Percentiles rank a stretch among this genome's conserved stretches.
Conservation (phyloP, 2,113 vertebrate species). For the Prochilodus magdalenae region DNA sequence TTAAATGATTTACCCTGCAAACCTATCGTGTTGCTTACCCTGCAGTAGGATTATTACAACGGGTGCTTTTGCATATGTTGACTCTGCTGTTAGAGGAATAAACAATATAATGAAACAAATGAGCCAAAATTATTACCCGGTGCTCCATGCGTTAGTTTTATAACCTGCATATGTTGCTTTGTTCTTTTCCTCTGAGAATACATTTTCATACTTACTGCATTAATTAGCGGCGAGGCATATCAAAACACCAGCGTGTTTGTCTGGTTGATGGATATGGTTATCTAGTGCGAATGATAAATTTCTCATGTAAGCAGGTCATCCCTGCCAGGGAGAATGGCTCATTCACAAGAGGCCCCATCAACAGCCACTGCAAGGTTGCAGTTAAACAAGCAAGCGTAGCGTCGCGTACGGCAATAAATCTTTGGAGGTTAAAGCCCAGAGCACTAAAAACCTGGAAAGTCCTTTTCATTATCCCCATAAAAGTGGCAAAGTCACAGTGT, state of each 20-base stretch:
- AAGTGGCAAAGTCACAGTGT: constrained; percentile 42
- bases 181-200: not conserved
- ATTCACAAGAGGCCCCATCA: constrained; percentile 52
- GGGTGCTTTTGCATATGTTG: not conserved
- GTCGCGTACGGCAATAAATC: constrained; percentile 51
- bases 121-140: not conserved
- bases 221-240: constrained; percentile 7
- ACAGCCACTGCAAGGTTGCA: constrained; percentile 53
- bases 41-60: not conserved
- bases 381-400: constrained; percentile 54
- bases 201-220: not conserved
- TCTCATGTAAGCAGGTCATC: constrained; percentile 51
- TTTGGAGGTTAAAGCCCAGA: constrained; percentile 45
- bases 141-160: not conserved
- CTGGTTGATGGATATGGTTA: constrained; percentile 23
- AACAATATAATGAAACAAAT: not conserved
- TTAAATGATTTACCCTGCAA: not conserved
- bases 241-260: not conserved
- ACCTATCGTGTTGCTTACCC: not conserved
- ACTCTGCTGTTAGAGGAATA: not conserved
- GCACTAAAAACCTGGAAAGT: constrained; percentile 46
- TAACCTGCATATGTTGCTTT: not conserved
- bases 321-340: constrained; percentile 38
- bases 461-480: constrained; percentile 46
- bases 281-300: constrained; percentile 47